Conservation (phyloP, 2,797 vertebrate species). For the Masticophis lateralis region DNA sequence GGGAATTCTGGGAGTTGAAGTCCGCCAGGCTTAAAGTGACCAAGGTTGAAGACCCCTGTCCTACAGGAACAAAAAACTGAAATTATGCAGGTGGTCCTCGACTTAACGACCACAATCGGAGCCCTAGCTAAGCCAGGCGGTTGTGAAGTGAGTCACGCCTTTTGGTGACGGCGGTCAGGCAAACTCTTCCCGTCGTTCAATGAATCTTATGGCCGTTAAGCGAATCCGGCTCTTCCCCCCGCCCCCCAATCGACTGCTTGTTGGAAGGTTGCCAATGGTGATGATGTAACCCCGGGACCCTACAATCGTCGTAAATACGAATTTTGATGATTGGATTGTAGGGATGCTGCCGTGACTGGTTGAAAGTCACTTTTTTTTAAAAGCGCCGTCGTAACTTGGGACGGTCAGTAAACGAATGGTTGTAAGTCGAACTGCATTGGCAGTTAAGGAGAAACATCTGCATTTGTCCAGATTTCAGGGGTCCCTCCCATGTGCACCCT, state of each 20-base stretch:
- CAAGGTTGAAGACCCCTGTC: too few species aligned
- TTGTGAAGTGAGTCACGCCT: fast-evolving
- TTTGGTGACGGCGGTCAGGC: background rate
- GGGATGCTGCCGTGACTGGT: too few species aligned
- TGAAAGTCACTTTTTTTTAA: too few species aligned
- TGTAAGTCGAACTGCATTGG: too few species aligned
- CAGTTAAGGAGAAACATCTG: too few species aligned
- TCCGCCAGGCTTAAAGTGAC: too few species aligned
- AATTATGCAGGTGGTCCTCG: background rate
- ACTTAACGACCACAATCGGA: background rate
- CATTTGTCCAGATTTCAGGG: too few species aligned
- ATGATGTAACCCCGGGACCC: fast-evolving
- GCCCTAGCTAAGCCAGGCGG: fast-evolving
- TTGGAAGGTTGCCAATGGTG: fast-evolving
- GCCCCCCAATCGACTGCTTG: fast-evolving
- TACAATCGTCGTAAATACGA: background rate
- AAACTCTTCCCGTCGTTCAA: background rate
- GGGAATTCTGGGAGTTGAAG: too few species aligned
- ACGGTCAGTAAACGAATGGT: too few species aligned
- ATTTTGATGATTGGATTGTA: too few species aligned
- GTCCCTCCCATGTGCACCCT: too few species aligned
- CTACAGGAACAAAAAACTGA: background rate
- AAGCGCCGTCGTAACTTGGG: too few species aligned
- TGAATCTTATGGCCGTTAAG: background rate
- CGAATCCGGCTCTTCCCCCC: background rate